Evolutionary conservation across 2,113 vertebrate species (phyloP).

Genomic region (Thymallus thymallus): DNA sequence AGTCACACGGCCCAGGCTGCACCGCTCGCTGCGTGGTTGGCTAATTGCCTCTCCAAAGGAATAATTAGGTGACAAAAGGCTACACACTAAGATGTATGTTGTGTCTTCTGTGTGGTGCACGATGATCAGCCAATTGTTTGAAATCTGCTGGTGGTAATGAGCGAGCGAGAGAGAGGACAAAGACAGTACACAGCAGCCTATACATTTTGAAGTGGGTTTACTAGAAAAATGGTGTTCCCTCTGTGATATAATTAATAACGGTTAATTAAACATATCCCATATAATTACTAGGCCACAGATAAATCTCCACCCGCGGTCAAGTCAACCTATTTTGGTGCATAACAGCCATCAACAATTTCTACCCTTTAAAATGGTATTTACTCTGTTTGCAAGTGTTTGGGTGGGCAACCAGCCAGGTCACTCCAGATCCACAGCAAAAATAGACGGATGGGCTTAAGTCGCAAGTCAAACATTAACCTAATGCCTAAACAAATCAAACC

Average conservation of each 20-base stretch:
- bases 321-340: conserved; percentile 53
- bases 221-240: conserved; percentile 24
- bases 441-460: too few relatives aligned
- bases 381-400: conserved; percentile 73
- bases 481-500: too few relatives aligned
- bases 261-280: conserved; percentile 68
- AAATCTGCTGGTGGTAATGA: conserved; percentile 41
- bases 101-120: conserved; percentile 47
- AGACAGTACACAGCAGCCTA: neutral
- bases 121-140: conserved; percentile 57
- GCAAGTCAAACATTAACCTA: too few relatives aligned
- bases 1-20: conserved; percentile 7
- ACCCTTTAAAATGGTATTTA: conserved; percentile 57
- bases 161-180: neutral
- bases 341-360: conserved; percentile 3
- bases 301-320: conserved; percentile 49
- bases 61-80: conserved; percentile 69
- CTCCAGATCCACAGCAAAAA: too few relatives aligned
- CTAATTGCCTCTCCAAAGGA: conserved; percentile 75
- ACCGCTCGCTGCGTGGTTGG: conserved; percentile 50
- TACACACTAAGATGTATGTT: conserved; percentile 53
- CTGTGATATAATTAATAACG: conserved; percentile 65
- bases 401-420: conserved; percentile 9
- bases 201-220: neutral
- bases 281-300: conserved; percentile 64